phyloP scores from a whole-genome alignment of 2,888 invertebrate genomes.

The Nezara viridula region DNA sequence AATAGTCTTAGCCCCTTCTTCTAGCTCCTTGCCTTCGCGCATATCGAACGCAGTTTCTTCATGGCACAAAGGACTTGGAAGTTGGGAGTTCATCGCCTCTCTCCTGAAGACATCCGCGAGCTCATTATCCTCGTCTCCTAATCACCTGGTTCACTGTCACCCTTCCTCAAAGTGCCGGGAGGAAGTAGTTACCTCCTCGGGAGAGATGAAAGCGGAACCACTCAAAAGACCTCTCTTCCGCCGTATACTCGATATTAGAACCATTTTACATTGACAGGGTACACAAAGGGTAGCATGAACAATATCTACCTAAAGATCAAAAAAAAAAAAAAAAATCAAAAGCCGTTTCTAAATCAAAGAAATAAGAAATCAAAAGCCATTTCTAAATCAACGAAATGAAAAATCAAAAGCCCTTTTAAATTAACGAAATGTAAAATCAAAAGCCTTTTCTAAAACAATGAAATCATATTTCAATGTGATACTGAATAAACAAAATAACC shows the following conservation, averaged over 20 bases:
- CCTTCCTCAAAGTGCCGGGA: conserved; percentile 22
- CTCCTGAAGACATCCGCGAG: conserved; percentile 24
- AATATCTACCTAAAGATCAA: neutral
- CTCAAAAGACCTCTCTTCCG: conserved; percentile 32
- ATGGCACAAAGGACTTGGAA: conserved; percentile 1
- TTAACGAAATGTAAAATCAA: neutral
- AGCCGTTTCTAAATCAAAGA: neutral
- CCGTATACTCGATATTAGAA: conserved; percentile 7
- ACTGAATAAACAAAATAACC: too few species aligned
- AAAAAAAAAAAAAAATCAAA: neutral
- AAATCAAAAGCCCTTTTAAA: too few species aligned
- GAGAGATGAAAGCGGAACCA: conserved; percentile 36
- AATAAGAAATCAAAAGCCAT: too few species aligned
- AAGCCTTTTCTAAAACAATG: neutral
- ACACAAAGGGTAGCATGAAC: neutral
- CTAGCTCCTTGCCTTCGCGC: neutral
- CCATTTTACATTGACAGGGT: conserved; percentile 26
- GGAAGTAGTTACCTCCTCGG: conserved; percentile 31
- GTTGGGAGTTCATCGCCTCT: conserved; percentile 12
- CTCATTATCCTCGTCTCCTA: conserved; percentile 35
- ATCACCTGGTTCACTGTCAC: conserved; percentile 37
- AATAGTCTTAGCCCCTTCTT: conserved; percentile 59
- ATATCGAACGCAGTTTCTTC: conserved; percentile 34
- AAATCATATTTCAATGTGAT: too few species aligned
- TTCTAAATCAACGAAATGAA: neutral